Evolutionary conservation across 2,797 vertebrate genomes (phyloP), one percentile per base, ranked within the genome.

Genomic region (Bovichtus diacanthus): DNA sequence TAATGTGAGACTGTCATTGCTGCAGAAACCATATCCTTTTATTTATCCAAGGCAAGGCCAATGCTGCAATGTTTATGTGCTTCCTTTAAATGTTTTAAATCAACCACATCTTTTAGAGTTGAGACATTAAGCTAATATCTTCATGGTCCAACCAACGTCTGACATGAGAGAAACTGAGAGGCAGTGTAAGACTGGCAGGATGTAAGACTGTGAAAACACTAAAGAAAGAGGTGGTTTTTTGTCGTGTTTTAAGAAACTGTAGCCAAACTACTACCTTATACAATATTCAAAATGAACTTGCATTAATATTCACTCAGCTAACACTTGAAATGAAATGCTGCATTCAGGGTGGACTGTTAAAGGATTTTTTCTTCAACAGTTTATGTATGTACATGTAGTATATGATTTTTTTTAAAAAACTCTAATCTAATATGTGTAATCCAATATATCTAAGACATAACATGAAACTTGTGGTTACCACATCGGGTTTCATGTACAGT

Each of bases 11-110:
- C 84, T 91, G 89, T 93, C 90, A 87, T 91, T 86, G 41, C 84
- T 80, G 84, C 86, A 81, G 88, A 94, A 92, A 93, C 89, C 68
- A 80, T 91, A 92, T 92, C 90, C 91, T 90, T 92, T 80, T 93
- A 92, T 94, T 94, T 93, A 93, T 86, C 74, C 82, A 88, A 87
- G 85, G 72, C 70, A 66, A 84, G 81, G 87, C 84, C 84, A 78
- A 86, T 50, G 70, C 82, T 86, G 88, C 73, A 51, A 71, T 47
- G 83, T 84, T 84, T 88, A 84, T 77, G 59, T 70, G 84, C 81
- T 89, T 90, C 90, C 88, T 85, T 59, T 72, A 76, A 87, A 86
- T 73, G 63, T 81, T 90, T 81, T 89, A 90, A 94, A 92, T 92
- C 91, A 92, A 81, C 82, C 86, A 79, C 84, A 84, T 88, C 84